phyloP scores from a whole-genome alignment of 2,113 vertebrate species.

The Zosterops borbonicus region DNA sequence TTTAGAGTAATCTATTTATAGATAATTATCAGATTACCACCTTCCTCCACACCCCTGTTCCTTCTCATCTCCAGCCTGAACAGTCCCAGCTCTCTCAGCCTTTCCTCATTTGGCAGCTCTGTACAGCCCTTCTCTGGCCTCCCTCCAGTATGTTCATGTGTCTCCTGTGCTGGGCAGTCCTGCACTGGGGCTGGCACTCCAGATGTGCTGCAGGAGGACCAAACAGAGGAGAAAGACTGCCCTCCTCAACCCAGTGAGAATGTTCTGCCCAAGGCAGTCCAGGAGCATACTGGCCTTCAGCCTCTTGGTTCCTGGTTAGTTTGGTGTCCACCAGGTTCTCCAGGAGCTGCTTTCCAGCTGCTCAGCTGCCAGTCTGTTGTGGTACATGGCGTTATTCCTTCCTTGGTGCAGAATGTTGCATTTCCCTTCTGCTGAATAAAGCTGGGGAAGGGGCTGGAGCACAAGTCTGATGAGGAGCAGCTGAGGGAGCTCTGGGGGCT shows the following conservation, averaged over 20 bases:
- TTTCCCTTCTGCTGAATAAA: background rate
- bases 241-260: background rate
- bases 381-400: background rate
- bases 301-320: background rate
- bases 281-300: background rate
- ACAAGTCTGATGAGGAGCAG: background rate
- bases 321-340: background rate
- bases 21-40: background rate
- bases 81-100: background rate
- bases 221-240: background rate
- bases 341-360: background rate
- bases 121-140: background rate
- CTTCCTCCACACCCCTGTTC: accelerated
- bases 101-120: background rate
- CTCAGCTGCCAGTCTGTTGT: background rate
- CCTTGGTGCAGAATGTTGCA: background rate
- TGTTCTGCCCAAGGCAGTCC: background rate
- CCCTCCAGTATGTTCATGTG: background rate
- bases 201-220: background rate
- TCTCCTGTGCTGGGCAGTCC: background rate
- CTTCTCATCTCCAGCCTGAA: background rate
- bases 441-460: background rate
- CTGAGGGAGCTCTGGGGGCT: background rate
- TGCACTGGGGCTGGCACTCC: background rate
- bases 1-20: background rate